Percentiles rank a stretch among this genome's conserved stretches.
phyloP scores from a whole-genome alignment of 2,888 invertebrate species.

The Ochropleura leucogaster region DNA sequence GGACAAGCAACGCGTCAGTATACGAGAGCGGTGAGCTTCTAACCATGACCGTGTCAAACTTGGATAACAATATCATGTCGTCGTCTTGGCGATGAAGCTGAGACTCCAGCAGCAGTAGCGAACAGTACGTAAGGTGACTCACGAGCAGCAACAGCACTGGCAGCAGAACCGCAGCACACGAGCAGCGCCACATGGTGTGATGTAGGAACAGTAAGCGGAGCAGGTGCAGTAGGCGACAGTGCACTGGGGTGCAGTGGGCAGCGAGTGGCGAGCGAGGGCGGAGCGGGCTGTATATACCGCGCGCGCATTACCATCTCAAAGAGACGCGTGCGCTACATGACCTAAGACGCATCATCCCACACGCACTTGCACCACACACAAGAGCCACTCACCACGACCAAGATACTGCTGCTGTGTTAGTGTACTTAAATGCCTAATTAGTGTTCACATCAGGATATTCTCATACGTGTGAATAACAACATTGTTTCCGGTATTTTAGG shows the following conservation, averaged over 20 bases:
- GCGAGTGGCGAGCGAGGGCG: slow-evolving; percentile 12
- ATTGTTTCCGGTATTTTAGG: not conserved
- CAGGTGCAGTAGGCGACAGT: not conserved
- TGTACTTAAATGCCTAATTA: not conserved
- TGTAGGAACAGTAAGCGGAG: not conserved
- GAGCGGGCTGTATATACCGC: slow-evolving; percentile 32
- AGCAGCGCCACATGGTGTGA: slow-evolving; percentile 20
- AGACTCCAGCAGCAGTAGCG: not conserved
- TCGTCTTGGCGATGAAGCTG: not conserved
- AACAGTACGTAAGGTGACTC: slow-evolving; percentile 21
- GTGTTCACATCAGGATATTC: not conserved
- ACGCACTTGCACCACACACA: not conserved
- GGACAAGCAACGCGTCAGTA: slow-evolving; percentile 2
- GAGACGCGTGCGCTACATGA: not conserved
- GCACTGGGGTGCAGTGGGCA: slow-evolving; percentile 4
- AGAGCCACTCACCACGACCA: not conserved
- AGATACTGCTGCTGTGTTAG: not conserved
- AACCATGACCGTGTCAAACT: not conserved
- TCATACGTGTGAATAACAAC: not conserved
- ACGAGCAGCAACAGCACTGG: slow-evolving; percentile 41
- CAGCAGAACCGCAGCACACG: slow-evolving; percentile 38
- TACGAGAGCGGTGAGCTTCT: not conserved
- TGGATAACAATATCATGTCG: not conserved
- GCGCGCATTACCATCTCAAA: slow-evolving; percentile 50
- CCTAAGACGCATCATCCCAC: not conserved